These are phyloP conservation scores for Byasa hedistus DNA, from an alignment of 2,888 invertebrate genomes.

Conservation along the genomic window DNA sequence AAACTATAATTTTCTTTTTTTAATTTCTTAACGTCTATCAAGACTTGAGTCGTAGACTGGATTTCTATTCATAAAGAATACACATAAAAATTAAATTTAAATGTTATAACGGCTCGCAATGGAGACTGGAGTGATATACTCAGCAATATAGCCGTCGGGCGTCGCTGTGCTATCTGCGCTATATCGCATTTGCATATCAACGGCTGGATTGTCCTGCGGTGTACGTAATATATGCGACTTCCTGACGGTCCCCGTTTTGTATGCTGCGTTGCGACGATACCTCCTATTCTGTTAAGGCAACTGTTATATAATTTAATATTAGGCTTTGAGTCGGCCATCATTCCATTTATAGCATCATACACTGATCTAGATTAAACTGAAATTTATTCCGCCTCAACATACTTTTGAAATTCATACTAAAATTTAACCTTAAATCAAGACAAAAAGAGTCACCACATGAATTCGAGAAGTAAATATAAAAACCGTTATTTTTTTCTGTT, in stretches of 20 bases:
- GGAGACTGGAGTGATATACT: constrained; percentile 10
- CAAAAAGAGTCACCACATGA: too few relatives aligned
- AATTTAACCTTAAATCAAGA: too few relatives aligned
- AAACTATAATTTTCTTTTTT: not conserved
- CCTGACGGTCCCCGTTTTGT: constrained; percentile 49
- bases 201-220: constrained; percentile 19
- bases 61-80: not conserved
- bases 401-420: too few relatives aligned
- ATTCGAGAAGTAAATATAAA: too few relatives aligned
- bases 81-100: constrained; percentile 13
- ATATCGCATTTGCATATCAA: constrained; percentile 29
- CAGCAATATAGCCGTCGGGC: not conserved
- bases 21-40: not conserved
- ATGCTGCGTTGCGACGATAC: constrained; percentile 43
- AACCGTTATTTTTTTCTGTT: too few relatives aligned
- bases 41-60: not conserved
- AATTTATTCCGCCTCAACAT: not conserved
- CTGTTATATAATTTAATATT: constrained; percentile 13
- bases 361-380: not conserved
- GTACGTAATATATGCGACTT: constrained; percentile 37
- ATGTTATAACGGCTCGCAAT: constrained; percentile 1
- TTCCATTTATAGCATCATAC: not conserved
- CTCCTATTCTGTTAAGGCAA: constrained; percentile 34
- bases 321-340: not conserved
- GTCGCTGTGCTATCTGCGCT: constrained; percentile 12